Conservation (phyloP, 37 sponge, comb jelly and placozoan species). For the Dysidea cf. avara region DNA sequence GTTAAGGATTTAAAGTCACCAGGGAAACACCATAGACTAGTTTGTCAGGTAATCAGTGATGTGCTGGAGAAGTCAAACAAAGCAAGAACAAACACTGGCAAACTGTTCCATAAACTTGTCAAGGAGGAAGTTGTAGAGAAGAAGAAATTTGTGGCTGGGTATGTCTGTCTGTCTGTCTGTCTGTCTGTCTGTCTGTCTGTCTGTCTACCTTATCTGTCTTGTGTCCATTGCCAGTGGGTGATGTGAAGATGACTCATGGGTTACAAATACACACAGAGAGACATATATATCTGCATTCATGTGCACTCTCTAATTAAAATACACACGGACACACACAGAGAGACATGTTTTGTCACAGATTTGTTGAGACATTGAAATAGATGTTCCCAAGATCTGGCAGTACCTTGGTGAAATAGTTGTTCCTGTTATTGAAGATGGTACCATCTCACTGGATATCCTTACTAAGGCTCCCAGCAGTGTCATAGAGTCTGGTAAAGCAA, state of each 20-base stretch:
- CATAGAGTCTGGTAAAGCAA: constrained; percentile 36
- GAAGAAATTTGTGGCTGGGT: constrained; percentile 49
- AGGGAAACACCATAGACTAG: constrained; percentile 41
- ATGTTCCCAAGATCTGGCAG: constrained; percentile 75
- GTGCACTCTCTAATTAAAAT: no score
- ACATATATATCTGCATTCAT: no score
- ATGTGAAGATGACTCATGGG: no score
- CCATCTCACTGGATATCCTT: constrained; percentile 19
- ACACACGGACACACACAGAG: no score
- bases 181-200: no score
- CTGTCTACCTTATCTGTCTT: no score
- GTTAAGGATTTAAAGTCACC: constrained; percentile 72
- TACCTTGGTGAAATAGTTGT: constrained; percentile 50
- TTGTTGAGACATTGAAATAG: constrained; percentile 66
- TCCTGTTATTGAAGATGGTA: constrained; percentile 11
- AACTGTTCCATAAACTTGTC: constrained; percentile 42
- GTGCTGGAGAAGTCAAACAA: constrained; percentile 46
- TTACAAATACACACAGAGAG: no score
- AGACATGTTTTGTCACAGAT: no score
- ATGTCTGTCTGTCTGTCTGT: no score
- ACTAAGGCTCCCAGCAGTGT: background rate
- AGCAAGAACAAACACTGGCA: constrained; percentile 11
- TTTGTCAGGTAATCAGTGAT: constrained; percentile 44
- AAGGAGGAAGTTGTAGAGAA: constrained; percentile 18
- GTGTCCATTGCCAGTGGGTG: no score